phyloP scores from a whole-genome alignment of 2,888 invertebrate species.

The Parelbella ahira region DNA sequence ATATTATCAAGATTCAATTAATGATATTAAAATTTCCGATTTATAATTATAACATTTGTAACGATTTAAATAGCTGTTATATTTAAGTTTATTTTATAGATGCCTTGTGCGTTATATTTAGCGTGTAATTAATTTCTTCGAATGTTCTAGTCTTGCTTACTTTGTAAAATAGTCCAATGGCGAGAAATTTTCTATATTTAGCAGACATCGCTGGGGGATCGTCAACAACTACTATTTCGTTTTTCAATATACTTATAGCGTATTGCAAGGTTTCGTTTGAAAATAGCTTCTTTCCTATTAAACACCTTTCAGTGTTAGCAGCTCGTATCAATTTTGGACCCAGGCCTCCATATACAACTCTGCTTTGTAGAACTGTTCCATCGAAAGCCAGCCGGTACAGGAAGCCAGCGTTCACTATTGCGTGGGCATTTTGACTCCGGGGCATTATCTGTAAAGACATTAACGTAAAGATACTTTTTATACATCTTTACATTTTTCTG shows the following conservation, averaged over 20 bases:
- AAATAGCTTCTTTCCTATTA: conserved; percentile 60
- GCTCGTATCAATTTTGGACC: conserved; percentile 67
- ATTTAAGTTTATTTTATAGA: too few relatives aligned
- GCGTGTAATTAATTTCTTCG: too few relatives aligned
- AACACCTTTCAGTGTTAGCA: conserved; percentile 65
- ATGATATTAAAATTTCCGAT: too few relatives aligned
- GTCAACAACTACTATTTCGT: conserved; percentile 51
- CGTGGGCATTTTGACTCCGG: conserved; percentile 85
- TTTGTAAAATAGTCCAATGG: conserved; percentile 25
- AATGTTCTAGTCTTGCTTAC: conserved; percentile 4
- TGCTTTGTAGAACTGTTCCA: conserved; percentile 31
- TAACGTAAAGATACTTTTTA: too few relatives aligned
- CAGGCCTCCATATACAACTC: conserved; percentile 81
- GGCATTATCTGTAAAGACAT: conserved; percentile 82
- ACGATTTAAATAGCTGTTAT: too few relatives aligned
- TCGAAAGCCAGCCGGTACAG: conserved; percentile 52
- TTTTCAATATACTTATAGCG: conserved; percentile 40
- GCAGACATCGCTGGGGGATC: conserved; percentile 79
- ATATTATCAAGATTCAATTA: too few relatives aligned
- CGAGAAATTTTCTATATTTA: conserved; percentile 73
- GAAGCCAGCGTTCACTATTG: conserved; percentile 87
- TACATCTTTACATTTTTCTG: too few relatives aligned
- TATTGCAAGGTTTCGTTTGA: conserved; percentile 61
- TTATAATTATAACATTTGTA: too few relatives aligned
- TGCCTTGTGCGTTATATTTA: too few relatives aligned